A percentile compares a stretch with the other conserved stretches of the same genome.
phyloP scores from a whole-genome alignment of 2,113 vertebrate species.

The Galemys pyrenaicus region DNA sequence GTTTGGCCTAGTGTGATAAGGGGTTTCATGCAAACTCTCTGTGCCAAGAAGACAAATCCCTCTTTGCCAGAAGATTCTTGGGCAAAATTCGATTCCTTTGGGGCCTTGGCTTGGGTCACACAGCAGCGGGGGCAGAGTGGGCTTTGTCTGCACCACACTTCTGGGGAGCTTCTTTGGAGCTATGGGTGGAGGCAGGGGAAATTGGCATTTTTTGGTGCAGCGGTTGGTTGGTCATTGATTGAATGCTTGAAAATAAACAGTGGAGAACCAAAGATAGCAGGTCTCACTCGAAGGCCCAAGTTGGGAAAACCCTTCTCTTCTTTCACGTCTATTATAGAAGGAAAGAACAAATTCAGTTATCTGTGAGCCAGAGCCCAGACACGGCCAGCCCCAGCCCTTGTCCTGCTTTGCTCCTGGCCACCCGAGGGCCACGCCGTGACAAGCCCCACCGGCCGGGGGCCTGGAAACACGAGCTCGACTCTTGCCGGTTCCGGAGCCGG shows the following conservation, averaged over 20 bases:
- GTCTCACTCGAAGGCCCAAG: background rate
- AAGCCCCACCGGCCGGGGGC: background rate
- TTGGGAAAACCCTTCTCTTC: too few relatives aligned
- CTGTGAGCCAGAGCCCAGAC: background rate
- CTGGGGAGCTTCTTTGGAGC: background rate
- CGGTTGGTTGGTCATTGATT: background rate
- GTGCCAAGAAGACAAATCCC: background rate
- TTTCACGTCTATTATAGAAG: background rate
- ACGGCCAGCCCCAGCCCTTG: background rate
- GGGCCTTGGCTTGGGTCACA: background rate
- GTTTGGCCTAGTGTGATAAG: background rate
- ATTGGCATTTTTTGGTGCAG: background rate
- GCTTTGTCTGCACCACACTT: background rate
- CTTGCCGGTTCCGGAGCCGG: accelerated
- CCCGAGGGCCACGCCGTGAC: accelerated
- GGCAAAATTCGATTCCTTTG: background rate
- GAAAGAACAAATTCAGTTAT: background rate
- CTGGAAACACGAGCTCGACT: background rate
- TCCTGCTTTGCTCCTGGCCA: background rate
- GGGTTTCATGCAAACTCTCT: background rate
- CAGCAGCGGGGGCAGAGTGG: background rate
- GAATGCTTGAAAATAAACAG: background rate
- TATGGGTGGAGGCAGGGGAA: too few relatives aligned
- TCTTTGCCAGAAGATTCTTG: background rate
- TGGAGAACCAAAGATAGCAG: background rate